phyloP scores from a whole-genome alignment of 2,797 vertebrate species.

The Acropternis orthonyx region DNA sequence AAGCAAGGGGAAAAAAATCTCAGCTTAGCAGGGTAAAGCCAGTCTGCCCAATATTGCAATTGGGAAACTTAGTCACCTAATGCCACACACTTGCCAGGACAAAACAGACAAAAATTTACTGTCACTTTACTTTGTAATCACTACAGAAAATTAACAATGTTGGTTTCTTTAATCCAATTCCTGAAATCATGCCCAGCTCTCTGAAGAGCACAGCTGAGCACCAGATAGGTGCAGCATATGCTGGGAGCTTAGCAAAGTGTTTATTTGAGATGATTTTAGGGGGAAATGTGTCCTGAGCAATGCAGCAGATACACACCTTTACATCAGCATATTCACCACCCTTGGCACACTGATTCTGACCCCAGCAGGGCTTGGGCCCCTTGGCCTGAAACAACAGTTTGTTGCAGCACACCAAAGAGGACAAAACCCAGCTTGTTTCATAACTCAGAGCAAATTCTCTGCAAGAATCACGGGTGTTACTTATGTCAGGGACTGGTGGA shows the following conservation, averaged over 20 bases:
- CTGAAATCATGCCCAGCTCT: neutral
- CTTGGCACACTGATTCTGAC: accelerated
- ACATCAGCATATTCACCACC: neutral
- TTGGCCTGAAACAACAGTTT: neutral
- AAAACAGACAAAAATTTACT: neutral
- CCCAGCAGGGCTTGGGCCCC: neutral
- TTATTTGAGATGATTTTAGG: neutral
- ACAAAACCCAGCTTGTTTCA: neutral
- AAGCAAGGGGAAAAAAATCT: neutral
- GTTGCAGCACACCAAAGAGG: neutral
- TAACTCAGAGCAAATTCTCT: neutral
- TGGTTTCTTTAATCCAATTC: neutral
- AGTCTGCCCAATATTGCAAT: neutral
- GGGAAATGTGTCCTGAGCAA: neutral
- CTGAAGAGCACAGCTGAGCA: neutral
- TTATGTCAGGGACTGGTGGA: neutral
- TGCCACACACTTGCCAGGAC: neutral
- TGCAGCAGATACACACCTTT: neutral
- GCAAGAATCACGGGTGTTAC: neutral
- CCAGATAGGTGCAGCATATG: neutral
- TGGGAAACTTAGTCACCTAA: neutral
- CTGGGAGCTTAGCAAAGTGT: neutral
- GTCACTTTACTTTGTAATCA: neutral
- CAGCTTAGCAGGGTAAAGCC: neutral
- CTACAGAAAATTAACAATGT: neutral